Evolutionary conservation across 1,140 invertebrate species (phyloP).

Genomic region (Drosophila pallidifrons): DNA sequence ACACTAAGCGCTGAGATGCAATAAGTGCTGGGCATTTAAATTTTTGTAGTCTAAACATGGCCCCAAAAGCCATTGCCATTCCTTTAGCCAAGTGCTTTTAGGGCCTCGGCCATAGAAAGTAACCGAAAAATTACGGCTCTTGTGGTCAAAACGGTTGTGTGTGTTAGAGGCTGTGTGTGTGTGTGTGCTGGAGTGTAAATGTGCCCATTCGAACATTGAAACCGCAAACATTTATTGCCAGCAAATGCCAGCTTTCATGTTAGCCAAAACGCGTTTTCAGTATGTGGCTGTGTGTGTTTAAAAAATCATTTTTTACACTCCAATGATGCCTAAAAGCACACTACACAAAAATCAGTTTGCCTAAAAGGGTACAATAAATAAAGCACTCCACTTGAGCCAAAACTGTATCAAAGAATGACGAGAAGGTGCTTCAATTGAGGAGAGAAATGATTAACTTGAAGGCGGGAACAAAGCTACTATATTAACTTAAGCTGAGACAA

Average conservation of each 20-base stretch:
- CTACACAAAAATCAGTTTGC: slow-evolving; percentile 8
- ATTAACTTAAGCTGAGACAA: no score
- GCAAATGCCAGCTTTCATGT: slow-evolving; percentile 79
- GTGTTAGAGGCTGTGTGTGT: slow-evolving; percentile 5
- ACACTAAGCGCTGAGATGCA: slow-evolving; percentile 21
- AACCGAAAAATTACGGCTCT: slow-evolving; percentile 79
- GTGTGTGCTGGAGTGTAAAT: slow-evolving; percentile 72
- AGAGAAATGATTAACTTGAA: neutral
- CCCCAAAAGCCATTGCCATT: slow-evolving; percentile 4
- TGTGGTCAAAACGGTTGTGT: slow-evolving; percentile 68
- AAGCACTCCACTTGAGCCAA: neutral
- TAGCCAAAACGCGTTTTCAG: slow-evolving; percentile 39
- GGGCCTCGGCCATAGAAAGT: slow-evolving; percentile 60
- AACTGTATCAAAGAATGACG: no score
- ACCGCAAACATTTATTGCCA: slow-evolving; percentile 80
- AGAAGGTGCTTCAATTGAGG: neutral
- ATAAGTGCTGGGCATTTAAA: slow-evolving; percentile 48
- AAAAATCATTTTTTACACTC: slow-evolving; percentile 73
- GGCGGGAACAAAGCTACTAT: no score
- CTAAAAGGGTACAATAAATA: slow-evolving; percentile 10
- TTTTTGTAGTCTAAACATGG: slow-evolving; percentile 39
- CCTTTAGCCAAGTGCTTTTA: slow-evolving; percentile 36
- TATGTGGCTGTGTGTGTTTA: slow-evolving; percentile 18
- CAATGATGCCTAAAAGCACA: slow-evolving; percentile 53
- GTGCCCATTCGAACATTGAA: slow-evolving; percentile 61